These are phyloP conservation scores for Telenomus remus DNA, from an alignment of 1,140 invertebrate species.

Conservation along the genomic window DNA sequence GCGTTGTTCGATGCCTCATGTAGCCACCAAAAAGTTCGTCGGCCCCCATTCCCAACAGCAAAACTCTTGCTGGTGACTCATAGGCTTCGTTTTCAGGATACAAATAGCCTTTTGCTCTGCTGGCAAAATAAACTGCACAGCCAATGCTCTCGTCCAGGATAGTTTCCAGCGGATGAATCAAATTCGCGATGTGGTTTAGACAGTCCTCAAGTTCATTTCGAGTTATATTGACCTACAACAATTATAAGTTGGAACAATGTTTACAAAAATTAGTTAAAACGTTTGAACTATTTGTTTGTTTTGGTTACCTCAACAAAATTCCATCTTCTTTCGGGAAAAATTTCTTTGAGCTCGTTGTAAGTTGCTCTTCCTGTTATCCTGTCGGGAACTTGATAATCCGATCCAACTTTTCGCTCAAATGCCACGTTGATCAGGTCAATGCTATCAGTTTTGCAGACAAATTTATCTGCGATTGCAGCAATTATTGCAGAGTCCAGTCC, in stretches of 20 bases:
- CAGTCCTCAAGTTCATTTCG: constrained; percentile 79
- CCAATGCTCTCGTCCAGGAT: constrained; percentile 97
- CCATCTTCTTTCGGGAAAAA: constrained; percentile 83
- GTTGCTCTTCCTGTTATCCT: constrained; percentile 85
- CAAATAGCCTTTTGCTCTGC: constrained; percentile 80
- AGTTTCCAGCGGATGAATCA: constrained; percentile 89
- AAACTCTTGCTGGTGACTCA: constrained; percentile 82
- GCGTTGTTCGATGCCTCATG: constrained; percentile 86
- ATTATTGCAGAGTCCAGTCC: constrained; percentile 95
- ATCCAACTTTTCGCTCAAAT: constrained; percentile 81
- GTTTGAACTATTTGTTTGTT: no score
- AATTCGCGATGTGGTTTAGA: constrained; percentile 78
- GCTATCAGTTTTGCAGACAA: constrained; percentile 80
- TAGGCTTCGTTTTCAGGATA: constrained; percentile 70
- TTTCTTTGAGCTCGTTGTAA: constrained; percentile 81
- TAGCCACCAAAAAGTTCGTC: constrained; percentile 98
- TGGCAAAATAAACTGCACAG: constrained; percentile 97
- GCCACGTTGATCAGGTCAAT: constrained; percentile 98
- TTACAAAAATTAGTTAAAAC: constrained; percentile 51
- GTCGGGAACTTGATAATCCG: constrained; percentile 85
- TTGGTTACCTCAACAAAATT: constrained; percentile 81
- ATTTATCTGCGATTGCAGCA: constrained; percentile 86
- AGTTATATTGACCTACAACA: constrained; percentile 84
- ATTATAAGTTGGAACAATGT: no score
- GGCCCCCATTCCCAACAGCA: constrained; percentile 94